A percentile compares a stretch with the other conserved stretches of the same genome.
These are phyloP conservation scores for Girardia tigrina DNA, from an alignment of 2,888 invertebrate species.

Conservation along the genomic window DNA sequence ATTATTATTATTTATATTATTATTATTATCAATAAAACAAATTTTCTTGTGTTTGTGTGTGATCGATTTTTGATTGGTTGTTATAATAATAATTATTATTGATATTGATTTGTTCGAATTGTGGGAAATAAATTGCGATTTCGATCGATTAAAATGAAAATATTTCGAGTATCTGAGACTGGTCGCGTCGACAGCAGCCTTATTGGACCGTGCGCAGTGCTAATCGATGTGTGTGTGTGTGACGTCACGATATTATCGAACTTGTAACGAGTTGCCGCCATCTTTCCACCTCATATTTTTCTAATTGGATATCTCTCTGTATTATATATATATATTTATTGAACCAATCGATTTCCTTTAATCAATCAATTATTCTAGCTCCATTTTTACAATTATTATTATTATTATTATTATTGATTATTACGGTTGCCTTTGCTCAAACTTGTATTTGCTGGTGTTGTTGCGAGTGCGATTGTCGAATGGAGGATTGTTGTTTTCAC, in stretches of 20 bases:
- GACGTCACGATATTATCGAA: neutral
- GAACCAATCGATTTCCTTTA: neutral
- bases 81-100: neutral
- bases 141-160: neutral
- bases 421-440: slow-evolving; percentile 10
- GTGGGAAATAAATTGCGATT: neutral
- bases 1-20: neutral
- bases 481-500: too few species aligned
- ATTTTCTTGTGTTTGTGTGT: neutral
- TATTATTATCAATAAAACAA: neutral
- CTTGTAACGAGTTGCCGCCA: neutral
- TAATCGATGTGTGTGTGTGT: neutral
- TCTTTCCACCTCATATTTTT: slow-evolving; percentile 13
- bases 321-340: too few species aligned
- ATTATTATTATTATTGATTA: too few species aligned
- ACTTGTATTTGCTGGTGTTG: slow-evolving; percentile 6
- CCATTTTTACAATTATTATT: too few species aligned
- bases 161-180: neutral
- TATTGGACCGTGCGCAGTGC: neutral
- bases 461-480: too few species aligned
- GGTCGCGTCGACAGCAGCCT: neutral
- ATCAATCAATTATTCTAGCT: neutral
- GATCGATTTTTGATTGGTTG: neutral
- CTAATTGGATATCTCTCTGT: too few species aligned
- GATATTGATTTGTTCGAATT: neutral